Conservation (phyloP, 2,797 vertebrate genomes). For the Brachyrhaphis roseni region DNA sequence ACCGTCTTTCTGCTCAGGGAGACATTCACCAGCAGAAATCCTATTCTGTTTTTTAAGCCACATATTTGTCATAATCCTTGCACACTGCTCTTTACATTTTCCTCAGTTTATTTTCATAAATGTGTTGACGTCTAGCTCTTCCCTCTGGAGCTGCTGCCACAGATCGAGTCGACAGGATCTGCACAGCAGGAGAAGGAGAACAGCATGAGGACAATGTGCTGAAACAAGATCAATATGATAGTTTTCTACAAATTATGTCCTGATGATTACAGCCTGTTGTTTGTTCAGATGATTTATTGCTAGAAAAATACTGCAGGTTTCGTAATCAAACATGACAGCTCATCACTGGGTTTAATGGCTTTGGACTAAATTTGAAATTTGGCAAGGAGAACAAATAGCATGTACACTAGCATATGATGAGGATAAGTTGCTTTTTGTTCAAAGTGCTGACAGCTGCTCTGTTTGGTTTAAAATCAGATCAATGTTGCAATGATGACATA, state of each 20-base stretch:
- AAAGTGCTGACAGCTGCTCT: conserved; percentile 25
- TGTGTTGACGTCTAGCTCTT: conserved; percentile 30
- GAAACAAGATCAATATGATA: conserved; percentile 19
- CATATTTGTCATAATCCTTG: conserved; percentile 2
- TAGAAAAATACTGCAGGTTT: conserved; percentile 11
- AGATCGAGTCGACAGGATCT: not conserved
- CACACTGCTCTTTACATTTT: not conserved
- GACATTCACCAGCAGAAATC: not conserved
- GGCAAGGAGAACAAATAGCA: not conserved
- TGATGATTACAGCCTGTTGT: not conserved
- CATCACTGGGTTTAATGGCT: conserved; percentile 27
- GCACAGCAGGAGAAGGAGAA: not conserved
- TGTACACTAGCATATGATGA: not conserved
- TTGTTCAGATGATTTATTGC: conserved; percentile 13
- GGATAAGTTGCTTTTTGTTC: conserved; percentile 15
- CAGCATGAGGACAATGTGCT: conserved; percentile 8
- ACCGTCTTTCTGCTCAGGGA: too few species aligned
- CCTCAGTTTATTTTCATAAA: conserved; percentile 3
- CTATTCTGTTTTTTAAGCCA: conserved; percentile 21
- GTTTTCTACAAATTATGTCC: conserved; percentile 1
- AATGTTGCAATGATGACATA: not conserved
- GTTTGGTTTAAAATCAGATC: conserved; percentile 42
- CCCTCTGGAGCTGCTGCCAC: conserved; percentile 6
- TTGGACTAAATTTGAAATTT: conserved; percentile 1
- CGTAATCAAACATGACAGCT: conserved; percentile 32